Base-by-base conservation (phyloP, 2,797 vertebrate genomes). In the Paratrypauchen microcephalus region DNA sequence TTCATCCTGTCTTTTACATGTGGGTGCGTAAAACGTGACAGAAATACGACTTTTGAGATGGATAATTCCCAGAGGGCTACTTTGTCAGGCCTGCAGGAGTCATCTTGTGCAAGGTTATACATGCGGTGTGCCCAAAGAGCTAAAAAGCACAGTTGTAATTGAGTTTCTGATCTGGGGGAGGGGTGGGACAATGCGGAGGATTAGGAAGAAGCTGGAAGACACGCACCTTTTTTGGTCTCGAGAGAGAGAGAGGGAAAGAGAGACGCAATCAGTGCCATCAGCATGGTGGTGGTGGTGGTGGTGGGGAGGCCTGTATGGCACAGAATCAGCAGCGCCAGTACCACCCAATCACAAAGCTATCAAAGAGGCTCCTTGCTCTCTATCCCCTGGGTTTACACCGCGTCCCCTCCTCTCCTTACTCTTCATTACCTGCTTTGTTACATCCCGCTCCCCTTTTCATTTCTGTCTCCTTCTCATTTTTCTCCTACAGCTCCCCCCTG, bases 281-380 rank as follows among this genome's bases (percentile, higher is more conserved):
- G 89, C 79, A n/a, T n/a, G n/a, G n/a, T n/a, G n/a, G n/a, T n/a
- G 79, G 78, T 85, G 86, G 70, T 76, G 77, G 52, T 57, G 82
- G 75, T 47, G 47, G 81, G 83, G 68, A 78, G 81, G 81, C 84
- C 83, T 80, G 83, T 86, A 86, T 88, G 87, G 82, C 81, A 77
- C 83, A 84, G 86, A 87, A 87, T 80, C 79, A 71, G 84, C 87
- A 89, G 88, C 88, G 87, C 81, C 80, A 83, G 68, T 87, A 87
- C 79, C 83, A 84, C 82, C 88, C 86, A 90, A 92, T 91, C 91
- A 90, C 87, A 89, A 87, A 89, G 83, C 89, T 81, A 92, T 92
- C 88, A 90, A 77, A 66, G 24, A 74, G 79, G 74, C 15, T 69
- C 52, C 74, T 80, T 80, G 73, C 77, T 18, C 84, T 76, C 81